Base-by-base conservation (phyloP, 53 echinoderm and acorn worm species). In the Patiria pectinifera region DNA sequence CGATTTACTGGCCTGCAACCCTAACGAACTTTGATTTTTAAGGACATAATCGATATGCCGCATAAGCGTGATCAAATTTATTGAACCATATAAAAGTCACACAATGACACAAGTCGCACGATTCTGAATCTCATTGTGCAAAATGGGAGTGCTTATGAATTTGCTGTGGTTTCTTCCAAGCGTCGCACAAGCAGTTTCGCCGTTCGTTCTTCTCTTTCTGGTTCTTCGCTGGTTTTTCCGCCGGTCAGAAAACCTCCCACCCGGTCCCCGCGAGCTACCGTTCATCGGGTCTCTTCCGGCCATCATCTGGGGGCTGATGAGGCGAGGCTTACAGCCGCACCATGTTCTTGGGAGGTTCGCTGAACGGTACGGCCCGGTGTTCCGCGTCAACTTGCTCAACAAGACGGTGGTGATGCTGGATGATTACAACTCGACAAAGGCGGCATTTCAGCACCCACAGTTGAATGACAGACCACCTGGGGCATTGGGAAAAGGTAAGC, bases 351-450 rank as follows among this genome's bases (percentile, higher is more conserved):
- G 26, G 45, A 85, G 46, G 77, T 66, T 62, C 24, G 85, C 78
- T 15, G 78, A 59, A 15, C 62, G 71, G 47, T 92, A 92, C 85
- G 92, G 92, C 8, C 78, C 75, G 23, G 69, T 85, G 21, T 85
- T 92, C 69, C 85, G 85, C 19, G 26, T 92, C 77, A 77, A 19
- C 19, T 13, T 92, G 25, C 24, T 85, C 24, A 80, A 80, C 74
- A 85, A 35, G n/a, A 58, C 78, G 2, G 69, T 85, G 12, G 78
- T 85, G n/a, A 62, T 92, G 6, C 66, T 92, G 11, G 85, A 92
- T 62, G 85, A 92, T 74, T 92, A 48, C 85, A 84, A 58, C 10
- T 85, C 92, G 26, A 84, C 85, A 2, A 92, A 78, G 53, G 92
- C 85, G 79, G 92, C 85, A 11, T 92, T 92, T 48, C 22, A 6